Percentiles rank a stretch among this genome's conserved stretches.
phyloP scores from a whole-genome alignment of 2,888 invertebrate genomes.

The Drosophila macrospina region DNA sequence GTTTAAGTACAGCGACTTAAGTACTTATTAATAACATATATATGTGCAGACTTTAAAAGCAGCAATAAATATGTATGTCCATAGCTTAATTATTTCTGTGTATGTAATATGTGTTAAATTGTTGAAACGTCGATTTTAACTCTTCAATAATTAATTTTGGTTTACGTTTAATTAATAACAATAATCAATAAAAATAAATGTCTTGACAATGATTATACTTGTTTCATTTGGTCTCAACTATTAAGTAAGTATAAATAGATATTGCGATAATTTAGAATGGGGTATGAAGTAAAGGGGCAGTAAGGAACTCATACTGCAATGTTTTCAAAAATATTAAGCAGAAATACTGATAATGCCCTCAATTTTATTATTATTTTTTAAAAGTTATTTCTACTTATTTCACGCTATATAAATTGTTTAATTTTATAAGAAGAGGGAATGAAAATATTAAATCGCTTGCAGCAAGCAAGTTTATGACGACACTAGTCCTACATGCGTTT shows the following conservation, averaged over 20 bases:
- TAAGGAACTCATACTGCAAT: too few species aligned
- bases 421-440: conserved; percentile 1
- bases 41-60: conserved; percentile 2
- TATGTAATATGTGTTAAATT: conserved; percentile 11
- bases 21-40: conserved; percentile 3
- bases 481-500: conserved; percentile 41
- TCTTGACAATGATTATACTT: conserved; percentile 2
- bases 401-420: neutral
- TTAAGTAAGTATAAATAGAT: neutral
- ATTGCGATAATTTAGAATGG: too few species aligned
- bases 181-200: conserved; percentile 15
- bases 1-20: neutral
- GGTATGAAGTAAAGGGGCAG: too few species aligned
- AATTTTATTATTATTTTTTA: neutral
- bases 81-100: conserved; percentile 22
- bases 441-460: conserved; percentile 11
- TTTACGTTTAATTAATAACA: conserved; percentile 13
- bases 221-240: neutral
- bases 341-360: neutral
- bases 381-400: neutral
- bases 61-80: conserved; percentile 35
- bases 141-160: conserved; percentile 9
- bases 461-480: conserved; percentile 3
- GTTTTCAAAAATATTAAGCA: neutral
- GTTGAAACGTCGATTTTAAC: neutral